Conservation (phyloP, 2,113 vertebrate genomes). For the Eolophus roseicapilla region DNA sequence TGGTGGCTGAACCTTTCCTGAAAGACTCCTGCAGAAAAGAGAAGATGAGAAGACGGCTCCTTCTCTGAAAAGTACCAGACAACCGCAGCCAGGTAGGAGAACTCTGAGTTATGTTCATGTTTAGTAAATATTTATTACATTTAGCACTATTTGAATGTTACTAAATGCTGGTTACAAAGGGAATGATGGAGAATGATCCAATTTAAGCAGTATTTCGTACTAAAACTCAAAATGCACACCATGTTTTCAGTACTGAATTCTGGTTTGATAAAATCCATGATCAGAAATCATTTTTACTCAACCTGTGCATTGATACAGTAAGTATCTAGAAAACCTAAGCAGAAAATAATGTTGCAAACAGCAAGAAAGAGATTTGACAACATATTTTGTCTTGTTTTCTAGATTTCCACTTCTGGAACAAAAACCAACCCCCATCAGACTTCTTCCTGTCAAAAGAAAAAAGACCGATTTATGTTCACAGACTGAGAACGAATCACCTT, state of each 20-base stretch:
- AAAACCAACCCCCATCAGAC: neutral
- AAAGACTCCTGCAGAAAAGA: neutral
- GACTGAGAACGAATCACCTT: neutral
- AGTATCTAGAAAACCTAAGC: neutral
- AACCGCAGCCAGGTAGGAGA: slow-evolving; percentile 36
- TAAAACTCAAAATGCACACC: neutral
- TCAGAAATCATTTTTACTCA: slow-evolving; percentile 10
- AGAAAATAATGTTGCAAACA: neutral
- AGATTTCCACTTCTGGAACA: slow-evolving; percentile 4
- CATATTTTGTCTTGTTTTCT: slow-evolving; percentile 12
- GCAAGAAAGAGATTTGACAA: neutral
- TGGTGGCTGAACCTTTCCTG: neutral
- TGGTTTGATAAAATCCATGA: slow-evolving; percentile 1
- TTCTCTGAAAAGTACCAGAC: neutral
- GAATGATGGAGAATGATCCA: neutral
- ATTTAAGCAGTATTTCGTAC: neutral
- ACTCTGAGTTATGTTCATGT: neutral
- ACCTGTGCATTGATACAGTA: neutral
- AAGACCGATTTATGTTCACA: neutral
- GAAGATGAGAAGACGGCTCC: neutral
- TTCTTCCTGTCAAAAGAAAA: neutral
- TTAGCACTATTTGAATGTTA: neutral
- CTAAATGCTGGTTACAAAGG: neutral
- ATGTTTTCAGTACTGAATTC: neutral
- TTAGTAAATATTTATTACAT: neutral